Conservation (phyloP, 2,113 vertebrate species). For the Nothoprocta pentlandii region DNA sequence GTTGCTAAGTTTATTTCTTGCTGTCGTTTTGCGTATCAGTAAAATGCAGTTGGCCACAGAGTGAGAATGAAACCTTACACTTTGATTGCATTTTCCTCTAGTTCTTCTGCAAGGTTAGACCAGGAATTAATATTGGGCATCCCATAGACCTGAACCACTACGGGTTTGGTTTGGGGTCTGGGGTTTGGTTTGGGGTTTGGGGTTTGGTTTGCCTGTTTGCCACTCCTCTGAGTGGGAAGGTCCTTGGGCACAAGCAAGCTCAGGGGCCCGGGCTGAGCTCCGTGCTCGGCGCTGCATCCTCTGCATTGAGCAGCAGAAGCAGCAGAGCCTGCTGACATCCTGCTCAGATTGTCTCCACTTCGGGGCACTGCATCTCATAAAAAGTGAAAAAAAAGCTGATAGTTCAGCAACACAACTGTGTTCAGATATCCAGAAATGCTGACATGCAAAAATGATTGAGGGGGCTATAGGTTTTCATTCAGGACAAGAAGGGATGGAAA, state of each 20-base stretch:
- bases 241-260: not conserved
- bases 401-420: not conserved
- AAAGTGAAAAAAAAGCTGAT: not conserved
- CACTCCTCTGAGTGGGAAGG: not conserved
- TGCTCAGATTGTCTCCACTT: not conserved
- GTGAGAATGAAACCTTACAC: not conserved
- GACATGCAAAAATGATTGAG: not conserved
- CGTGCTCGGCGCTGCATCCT: not conserved
- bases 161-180: not conserved
- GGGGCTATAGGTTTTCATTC: not conserved
- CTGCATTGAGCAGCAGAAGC: fast-evolving
- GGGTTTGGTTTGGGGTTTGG: not conserved
- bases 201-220: not conserved
- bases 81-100: not conserved
- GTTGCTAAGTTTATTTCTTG: not conserved
- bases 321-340: not conserved
- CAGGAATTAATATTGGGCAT: not conserved
- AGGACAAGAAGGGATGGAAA: not conserved
- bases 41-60: not conserved
- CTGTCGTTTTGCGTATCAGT: not conserved
- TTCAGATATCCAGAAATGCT: not conserved
- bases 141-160: fast-evolving
- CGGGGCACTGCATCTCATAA: not conserved
- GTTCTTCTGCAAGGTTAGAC: not conserved
- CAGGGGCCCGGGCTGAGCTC: not conserved